Percentiles rank a stretch among this genome's conserved stretches.
Evolutionary conservation across 2,113 vertebrate species (phyloP).

Genomic region (Polypterus senegalus): DNA sequence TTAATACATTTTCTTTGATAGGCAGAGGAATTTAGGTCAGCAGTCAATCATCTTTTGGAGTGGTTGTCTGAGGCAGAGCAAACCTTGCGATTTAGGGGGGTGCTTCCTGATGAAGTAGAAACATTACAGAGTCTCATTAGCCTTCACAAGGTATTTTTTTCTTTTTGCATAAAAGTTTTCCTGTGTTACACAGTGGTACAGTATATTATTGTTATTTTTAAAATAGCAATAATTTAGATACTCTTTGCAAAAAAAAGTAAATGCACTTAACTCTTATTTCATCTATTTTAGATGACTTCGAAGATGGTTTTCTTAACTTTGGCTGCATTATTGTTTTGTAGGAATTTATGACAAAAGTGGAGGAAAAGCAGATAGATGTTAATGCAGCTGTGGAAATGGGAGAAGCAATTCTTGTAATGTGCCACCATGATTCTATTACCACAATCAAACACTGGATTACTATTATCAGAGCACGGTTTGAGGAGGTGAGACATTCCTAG

Average conservation of each 20-base stretch:
- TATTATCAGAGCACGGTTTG: slow-evolving; percentile 90
- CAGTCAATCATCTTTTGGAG: slow-evolving; percentile 82
- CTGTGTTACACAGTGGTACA: not conserved
- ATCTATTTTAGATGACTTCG: too few relatives aligned
- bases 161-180: not conserved
- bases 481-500: slow-evolving; percentile 64
- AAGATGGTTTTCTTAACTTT: too few relatives aligned
- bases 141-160: slow-evolving; percentile 54
- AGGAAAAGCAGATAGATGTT: slow-evolving; percentile 79
- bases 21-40: slow-evolving; percentile 86
- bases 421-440: slow-evolving; percentile 91
- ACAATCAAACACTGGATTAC: slow-evolving; percentile 99
- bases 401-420: slow-evolving; percentile 73
- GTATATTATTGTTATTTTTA: not conserved
- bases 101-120: slow-evolving; percentile 84
- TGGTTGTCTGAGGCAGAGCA: slow-evolving; percentile 97
- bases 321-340: slow-evolving; percentile 23
- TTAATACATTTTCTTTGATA: slow-evolving; percentile 26
- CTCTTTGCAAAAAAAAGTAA: too few relatives aligned
- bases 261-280: too few relatives aligned
- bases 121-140: slow-evolving; percentile 78
- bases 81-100: slow-evolving; percentile 85
- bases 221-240: not conserved
- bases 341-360: slow-evolving; percentile 94
- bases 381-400: slow-evolving; percentile 82